These are phyloP conservation scores for Caenorhabditis doughertyi DNA, from an alignment of 2,888 invertebrate genomes.

Conservation along the genomic window DNA sequence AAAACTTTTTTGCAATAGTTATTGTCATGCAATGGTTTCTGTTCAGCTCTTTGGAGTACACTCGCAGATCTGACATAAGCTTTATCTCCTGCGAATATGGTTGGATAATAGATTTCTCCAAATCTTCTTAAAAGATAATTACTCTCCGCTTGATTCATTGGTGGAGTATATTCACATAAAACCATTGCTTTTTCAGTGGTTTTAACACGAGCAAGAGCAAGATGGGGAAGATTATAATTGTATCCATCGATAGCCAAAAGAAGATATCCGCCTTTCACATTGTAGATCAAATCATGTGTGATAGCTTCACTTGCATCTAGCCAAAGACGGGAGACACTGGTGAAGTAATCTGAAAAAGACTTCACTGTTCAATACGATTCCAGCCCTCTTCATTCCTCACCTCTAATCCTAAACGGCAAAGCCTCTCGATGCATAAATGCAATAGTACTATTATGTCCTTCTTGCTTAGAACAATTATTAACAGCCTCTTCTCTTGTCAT, in stretches of 20 bases:
- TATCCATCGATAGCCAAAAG: conserved; percentile 13
- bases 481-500: not conserved
- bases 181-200: conserved; percentile 17
- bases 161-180: conserved; percentile 29
- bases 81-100: not conserved
- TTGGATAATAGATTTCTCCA: conserved; percentile 26
- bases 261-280: not conserved
- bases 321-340: not conserved
- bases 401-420: not conserved
- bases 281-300: not conserved
- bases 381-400: not conserved
- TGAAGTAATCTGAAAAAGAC: conserved; percentile 33
- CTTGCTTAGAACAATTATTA: not conserved
- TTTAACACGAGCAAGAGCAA: conserved; percentile 2
- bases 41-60: not conserved
- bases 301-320: not conserved
- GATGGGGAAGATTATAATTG: not conserved
- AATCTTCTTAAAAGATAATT: conserved; percentile 14
- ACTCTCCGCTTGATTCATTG: conserved; percentile 5
- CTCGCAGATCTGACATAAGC: conserved; percentile 11
- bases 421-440: conserved; percentile 25
- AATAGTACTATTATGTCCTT: not conserved
- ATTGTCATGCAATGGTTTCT: not conserved
- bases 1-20: conserved; percentile 1
- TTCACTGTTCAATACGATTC: too few species aligned